Evolutionary conservation across 2,113 vertebrate genomes (phyloP).

Genomic region (Stegastes partitus): DNA sequence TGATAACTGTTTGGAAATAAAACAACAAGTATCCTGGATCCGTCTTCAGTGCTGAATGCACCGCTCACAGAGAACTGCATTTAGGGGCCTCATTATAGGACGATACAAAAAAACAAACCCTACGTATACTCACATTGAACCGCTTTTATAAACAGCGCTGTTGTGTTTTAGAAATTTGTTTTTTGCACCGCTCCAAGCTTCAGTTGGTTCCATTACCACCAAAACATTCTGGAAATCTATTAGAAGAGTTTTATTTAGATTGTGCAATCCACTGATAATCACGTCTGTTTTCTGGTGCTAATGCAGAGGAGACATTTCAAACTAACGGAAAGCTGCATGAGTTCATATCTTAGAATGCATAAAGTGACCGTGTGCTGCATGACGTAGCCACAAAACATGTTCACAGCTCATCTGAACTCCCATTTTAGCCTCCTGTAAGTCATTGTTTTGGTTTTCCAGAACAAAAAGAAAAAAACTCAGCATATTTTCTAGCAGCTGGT

Average conservation of each 20-base stretch:
- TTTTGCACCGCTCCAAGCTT: not conserved
- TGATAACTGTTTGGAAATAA: too few species aligned
- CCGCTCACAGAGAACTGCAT: too few species aligned
- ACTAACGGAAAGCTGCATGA: not conserved
- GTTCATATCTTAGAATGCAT: not conserved
- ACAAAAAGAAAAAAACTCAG: too few species aligned
- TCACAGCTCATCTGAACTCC: too few species aligned
- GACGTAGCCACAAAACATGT: not conserved
- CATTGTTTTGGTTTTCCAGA: too few species aligned
- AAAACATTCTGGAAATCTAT: not conserved
- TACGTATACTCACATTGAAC: not conserved
- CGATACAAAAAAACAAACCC: not conserved
- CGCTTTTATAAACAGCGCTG: not conserved
- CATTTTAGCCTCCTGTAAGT: too few species aligned
- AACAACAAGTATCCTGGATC: too few species aligned
- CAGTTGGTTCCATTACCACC: not conserved
- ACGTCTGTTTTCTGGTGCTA: not conserved
- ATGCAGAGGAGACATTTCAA: not conserved
- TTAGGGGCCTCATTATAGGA: not conserved
- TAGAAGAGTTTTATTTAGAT: not conserved
- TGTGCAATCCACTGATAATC: not conserved
- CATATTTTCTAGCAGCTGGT: too few species aligned
- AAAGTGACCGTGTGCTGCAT: not conserved
- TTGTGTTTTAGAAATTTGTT: not conserved
- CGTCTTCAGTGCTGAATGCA: too few species aligned